These are phyloP conservation scores for Sakesphorus luctuosus DNA, from an alignment of 2,113 vertebrate genomes.

Conservation along the genomic window DNA sequence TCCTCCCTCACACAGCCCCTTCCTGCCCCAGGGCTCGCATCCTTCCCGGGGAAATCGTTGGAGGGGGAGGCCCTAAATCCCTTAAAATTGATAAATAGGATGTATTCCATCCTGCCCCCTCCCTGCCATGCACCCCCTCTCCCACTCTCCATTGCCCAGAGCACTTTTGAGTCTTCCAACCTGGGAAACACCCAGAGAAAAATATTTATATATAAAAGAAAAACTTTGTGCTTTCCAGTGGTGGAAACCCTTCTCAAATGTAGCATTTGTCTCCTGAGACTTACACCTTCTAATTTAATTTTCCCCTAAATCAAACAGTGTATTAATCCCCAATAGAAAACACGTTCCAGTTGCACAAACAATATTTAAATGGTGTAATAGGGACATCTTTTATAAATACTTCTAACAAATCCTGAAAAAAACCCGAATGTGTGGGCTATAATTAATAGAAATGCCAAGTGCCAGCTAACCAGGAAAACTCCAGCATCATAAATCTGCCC, in stretches of 20 bases:
- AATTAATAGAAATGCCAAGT: conserved; percentile 82
- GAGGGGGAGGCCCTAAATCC: neutral
- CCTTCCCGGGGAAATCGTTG: neutral
- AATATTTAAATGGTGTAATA: conserved; percentile 70
- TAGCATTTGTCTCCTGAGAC: neutral
- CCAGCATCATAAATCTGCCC: conserved; percentile 79
- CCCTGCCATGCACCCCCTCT: neutral
- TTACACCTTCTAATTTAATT: conserved; percentile 58
- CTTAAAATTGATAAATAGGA: neutral
- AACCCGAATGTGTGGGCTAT: conserved; percentile 54
- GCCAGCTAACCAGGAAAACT: conserved; percentile 80
- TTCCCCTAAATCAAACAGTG: conserved; percentile 64
- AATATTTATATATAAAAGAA: conserved; percentile 16
- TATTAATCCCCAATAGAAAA: conserved; percentile 70
- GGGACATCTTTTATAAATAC: conserved; percentile 65
- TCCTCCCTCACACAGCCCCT: neutral
- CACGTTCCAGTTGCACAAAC: conserved; percentile 64
- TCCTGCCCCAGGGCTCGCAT: neutral
- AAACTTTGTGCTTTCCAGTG: conserved; percentile 5
- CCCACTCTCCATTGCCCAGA: accelerated
- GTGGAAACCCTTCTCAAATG: conserved; percentile 38
- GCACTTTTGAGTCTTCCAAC: neutral
- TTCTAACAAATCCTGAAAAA: conserved; percentile 51
- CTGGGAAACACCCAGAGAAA: neutral
- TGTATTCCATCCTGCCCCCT: neutral